These are phyloP conservation scores for Scaptodrosophila latifasciaeformis DNA, from an alignment of 2,888 invertebrate genomes.

Conservation along the genomic window DNA sequence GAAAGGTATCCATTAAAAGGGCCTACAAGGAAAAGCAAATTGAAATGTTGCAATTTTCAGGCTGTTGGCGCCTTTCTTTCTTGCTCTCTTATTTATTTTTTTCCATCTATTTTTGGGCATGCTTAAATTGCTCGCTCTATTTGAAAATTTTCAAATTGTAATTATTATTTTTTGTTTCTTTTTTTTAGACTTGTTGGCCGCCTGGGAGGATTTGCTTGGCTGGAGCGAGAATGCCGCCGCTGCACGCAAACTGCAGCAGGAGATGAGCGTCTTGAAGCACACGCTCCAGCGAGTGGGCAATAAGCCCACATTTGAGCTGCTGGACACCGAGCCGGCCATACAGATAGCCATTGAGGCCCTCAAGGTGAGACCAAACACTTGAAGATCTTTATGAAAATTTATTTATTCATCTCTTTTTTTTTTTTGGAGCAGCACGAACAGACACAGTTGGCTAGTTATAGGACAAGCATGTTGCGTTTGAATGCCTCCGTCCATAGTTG, in stretches of 20 bases:
- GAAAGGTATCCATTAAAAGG: constrained; percentile 41
- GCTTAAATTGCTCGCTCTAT: neutral
- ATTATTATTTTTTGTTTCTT: constrained; percentile 3
- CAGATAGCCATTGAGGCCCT: constrained; percentile 74
- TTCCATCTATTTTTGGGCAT: neutral
- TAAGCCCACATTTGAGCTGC: constrained; percentile 68
- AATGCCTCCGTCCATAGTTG: constrained; percentile 76
- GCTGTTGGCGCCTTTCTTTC: constrained; percentile 20
- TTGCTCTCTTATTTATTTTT: neutral
- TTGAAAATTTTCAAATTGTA: constrained; percentile 16
- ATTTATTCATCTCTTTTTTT: neutral
- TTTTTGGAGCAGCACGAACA: constrained; percentile 72
- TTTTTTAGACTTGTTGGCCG: constrained; percentile 72
- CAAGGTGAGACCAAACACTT: constrained; percentile 61
- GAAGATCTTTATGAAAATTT: neutral
- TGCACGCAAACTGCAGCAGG: constrained; percentile 75
- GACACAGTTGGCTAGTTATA: constrained; percentile 73
- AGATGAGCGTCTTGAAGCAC: constrained; percentile 74
- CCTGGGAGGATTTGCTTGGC: constrained; percentile 74
- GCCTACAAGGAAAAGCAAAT: constrained; percentile 21
- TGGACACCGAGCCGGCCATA: constrained; percentile 75
- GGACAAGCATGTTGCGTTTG: constrained; percentile 75
- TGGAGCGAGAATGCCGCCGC: constrained; percentile 76
- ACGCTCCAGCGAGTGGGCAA: constrained; percentile 72
- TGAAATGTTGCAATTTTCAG: constrained; percentile 13